Conservation (phyloP, 92 coral and sea anemone species). For the Palythoa grandis region DNA sequence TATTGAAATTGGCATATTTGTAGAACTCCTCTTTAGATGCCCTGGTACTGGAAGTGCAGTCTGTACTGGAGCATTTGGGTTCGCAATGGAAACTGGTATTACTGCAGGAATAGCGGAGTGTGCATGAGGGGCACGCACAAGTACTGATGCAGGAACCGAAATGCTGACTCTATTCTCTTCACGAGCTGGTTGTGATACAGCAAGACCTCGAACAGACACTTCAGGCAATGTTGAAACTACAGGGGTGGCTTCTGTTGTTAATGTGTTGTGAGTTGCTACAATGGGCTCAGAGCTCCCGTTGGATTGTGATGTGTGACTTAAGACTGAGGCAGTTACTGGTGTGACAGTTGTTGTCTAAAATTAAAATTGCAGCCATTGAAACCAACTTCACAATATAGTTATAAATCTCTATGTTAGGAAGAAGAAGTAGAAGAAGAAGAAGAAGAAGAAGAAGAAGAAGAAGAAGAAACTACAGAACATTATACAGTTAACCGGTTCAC, state of each 20-base stretch:
- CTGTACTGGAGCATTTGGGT: constrained; percentile 91
- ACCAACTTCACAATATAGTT: neutral
- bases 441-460: too few relatives aligned
- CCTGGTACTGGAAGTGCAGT: constrained; percentile 94
- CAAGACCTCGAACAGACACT: constrained; percentile 16
- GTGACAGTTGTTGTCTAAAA: constrained; percentile 20
- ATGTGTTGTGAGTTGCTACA: neutral
- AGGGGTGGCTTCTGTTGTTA: constrained; percentile 23
- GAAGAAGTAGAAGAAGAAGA: too few relatives aligned
- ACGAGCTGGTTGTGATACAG: constrained; percentile 21
- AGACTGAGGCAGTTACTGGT: constrained; percentile 35
- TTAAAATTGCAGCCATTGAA: neutral
- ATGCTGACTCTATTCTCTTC: constrained; percentile 37
- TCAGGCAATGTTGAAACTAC: constrained; percentile 27
- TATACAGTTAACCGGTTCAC: too few relatives aligned
- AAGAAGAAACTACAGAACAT: too few relatives aligned
- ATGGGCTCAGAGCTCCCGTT: constrained; percentile 18
- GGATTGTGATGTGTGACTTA: constrained; percentile 35
- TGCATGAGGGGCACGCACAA: constrained; percentile 74
- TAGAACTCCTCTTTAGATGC: constrained; percentile 65
- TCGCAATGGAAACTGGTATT: constrained; percentile 96
- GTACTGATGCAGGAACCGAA: constrained; percentile 91
- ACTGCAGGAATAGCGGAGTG: constrained; percentile 67
- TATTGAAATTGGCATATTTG: constrained; percentile 89
- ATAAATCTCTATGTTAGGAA: too few relatives aligned